Conservation (phyloP, 2,113 vertebrate species). For the Ailurus styani region DNA sequence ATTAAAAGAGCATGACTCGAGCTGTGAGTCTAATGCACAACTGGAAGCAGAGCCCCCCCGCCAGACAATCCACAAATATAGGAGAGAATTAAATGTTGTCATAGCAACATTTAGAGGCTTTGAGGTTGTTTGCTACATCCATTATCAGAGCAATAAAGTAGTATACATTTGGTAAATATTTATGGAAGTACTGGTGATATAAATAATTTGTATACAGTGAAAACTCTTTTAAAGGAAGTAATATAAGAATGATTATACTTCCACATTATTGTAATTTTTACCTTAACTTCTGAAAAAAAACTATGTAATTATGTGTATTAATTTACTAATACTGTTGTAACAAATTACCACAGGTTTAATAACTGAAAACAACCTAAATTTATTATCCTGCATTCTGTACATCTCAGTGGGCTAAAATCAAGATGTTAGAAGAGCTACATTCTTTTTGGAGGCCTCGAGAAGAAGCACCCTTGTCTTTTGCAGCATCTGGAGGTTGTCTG, state of each 20-base stretch:
- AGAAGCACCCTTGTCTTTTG: neutral
- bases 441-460: neutral
- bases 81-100: neutral
- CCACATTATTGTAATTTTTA: neutral
- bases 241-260: neutral
- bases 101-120: neutral
- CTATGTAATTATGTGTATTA: neutral
- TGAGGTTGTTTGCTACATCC: neutral
- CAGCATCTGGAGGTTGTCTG: neutral
- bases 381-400: neutral
- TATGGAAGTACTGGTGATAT: neutral
- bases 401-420: neutral
- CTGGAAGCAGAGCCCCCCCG: neutral
- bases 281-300: neutral
- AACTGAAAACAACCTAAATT: neutral
- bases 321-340: neutral
- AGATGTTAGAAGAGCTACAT: neutral
- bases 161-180: neutral
- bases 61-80: neutral
- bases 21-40: neutral
- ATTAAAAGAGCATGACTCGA: neutral
- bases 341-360: neutral
- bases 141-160: neutral
- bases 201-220: neutral
- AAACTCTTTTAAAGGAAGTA: neutral